Conservation (phyloP, 2,797 vertebrate genomes). For the Orestias chungarensis region DNA sequence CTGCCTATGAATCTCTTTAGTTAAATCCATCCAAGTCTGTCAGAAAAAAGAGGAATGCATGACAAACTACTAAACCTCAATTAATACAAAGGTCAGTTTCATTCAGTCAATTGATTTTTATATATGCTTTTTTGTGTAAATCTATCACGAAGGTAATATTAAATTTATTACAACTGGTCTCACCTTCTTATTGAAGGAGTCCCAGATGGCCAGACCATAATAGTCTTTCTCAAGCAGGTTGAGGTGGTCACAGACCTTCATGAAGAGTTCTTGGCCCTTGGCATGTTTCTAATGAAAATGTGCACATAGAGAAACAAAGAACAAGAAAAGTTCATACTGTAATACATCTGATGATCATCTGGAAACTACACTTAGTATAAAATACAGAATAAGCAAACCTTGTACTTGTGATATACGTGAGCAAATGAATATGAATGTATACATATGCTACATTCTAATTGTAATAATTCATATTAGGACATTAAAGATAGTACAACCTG, state of each 20-base stretch:
- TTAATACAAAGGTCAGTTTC: neutral
- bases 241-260: conserved; percentile 94
- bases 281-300: conserved; percentile 88
- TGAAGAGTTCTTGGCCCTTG: conserved; percentile 93
- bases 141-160: neutral
- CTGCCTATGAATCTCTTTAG: conserved; percentile 95
- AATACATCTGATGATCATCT: neutral
- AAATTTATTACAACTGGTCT: conserved; percentile 34
- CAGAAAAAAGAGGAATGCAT: conserved; percentile 26
- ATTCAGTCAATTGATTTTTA: neutral
- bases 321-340: neutral
- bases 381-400: no score
- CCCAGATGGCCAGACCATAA: conserved; percentile 91
- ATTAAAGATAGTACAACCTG: neutral
- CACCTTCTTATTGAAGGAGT: conserved; percentile 86
- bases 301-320: neutral
- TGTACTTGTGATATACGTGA: no score
- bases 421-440: no score
- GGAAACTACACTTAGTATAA: neutral
- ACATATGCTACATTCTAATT: neutral
- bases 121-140: neutral
- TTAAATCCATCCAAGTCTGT: conserved; percentile 93
- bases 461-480: neutral
- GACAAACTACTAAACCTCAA: neutral
- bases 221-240: conserved; percentile 98